phyloP scores from a whole-genome alignment of 2,888 invertebrate genomes.

The Horisme vitalbata region DNA sequence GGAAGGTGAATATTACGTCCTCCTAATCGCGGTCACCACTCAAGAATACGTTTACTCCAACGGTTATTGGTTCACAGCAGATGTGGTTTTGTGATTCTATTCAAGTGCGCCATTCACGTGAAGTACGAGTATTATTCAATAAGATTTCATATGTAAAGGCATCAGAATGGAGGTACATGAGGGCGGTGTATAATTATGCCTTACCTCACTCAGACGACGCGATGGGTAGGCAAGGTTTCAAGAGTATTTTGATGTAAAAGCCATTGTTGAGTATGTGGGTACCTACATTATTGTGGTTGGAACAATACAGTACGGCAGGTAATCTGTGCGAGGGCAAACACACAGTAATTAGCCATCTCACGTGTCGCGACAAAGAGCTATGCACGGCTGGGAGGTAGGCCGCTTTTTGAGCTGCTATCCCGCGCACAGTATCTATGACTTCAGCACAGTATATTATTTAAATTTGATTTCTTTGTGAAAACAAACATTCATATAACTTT shows the following conservation, averaged over 20 bases:
- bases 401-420: conserved; percentile 40
- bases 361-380: conserved; percentile 48
- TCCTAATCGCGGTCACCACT: conserved; percentile 24
- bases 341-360: conserved; percentile 59
- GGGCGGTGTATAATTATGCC: conserved; percentile 9
- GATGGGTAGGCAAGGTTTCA: conserved; percentile 13
- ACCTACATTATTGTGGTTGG: conserved; percentile 42
- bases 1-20: conserved; percentile 14
- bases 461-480: no score
- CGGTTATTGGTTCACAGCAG: conserved; percentile 22
- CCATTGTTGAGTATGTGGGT: conserved; percentile 28
- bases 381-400: conserved; percentile 28
- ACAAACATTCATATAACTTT: no score
- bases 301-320: conserved; percentile 47
- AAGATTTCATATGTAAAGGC: conserved; percentile 14
- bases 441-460: neutral
- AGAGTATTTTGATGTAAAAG: conserved; percentile 22
- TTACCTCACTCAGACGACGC: neutral
- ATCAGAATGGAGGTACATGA: conserved; percentile 13
- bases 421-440: conserved; percentile 4
- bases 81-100: conserved; percentile 23
- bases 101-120: conserved; percentile 11
- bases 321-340: conserved; percentile 48
- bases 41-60: conserved; percentile 19
- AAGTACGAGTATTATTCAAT: conserved; percentile 17